Evolutionary conservation across 1,140 invertebrate species (phyloP), one percentile per base, ranked within the genome.

Genomic region (Heliconius nattereri): DNA sequence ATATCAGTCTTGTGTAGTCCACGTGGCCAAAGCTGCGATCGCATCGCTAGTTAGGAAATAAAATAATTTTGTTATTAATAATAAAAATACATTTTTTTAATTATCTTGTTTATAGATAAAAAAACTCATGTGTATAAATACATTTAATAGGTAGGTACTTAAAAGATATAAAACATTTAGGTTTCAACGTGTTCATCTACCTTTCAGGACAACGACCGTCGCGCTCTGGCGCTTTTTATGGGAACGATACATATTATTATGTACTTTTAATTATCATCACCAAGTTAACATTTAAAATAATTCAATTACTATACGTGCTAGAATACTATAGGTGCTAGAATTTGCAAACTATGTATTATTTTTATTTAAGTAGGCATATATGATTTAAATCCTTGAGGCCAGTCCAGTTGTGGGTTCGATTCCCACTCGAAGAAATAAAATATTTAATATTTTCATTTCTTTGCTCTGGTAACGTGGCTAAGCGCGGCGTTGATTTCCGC

Each of bases 151-250:
- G 3, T 60, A 66, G 9, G 23, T 66, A 66, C 11, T 29, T 19
- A 66, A 3, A 29, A 66, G 5, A 26, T 66, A 66, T 29, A 66
- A 66, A 66, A 66, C 60, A 66, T 66, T 66, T 66, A 29, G 60
- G 76, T 78, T 78, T 75, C 19, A 75, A 81, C 35, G 72, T 81
- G 60, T 76, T 81, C 73, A 60, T 81, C 57, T 83, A 83, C 79
- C 82, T 85, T 66, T 81, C 40, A 85, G 86, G 83, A 85, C 88
- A 86, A 85, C 81, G 85, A 88, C 86, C 86, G 86, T 88, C 78
- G 77, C 81, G 85, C 81, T 86, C 83, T 80, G 85, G 74, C 81
- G 83, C 81, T 57, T 76, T 84, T 79, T 76, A 83, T 75, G 82
- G 79, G 82, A 83, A 78, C 75, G 82, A 83, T 84, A 83, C 80